Conservation (phyloP, 2,797 vertebrate species). For the Gallinago stenura region DNA sequence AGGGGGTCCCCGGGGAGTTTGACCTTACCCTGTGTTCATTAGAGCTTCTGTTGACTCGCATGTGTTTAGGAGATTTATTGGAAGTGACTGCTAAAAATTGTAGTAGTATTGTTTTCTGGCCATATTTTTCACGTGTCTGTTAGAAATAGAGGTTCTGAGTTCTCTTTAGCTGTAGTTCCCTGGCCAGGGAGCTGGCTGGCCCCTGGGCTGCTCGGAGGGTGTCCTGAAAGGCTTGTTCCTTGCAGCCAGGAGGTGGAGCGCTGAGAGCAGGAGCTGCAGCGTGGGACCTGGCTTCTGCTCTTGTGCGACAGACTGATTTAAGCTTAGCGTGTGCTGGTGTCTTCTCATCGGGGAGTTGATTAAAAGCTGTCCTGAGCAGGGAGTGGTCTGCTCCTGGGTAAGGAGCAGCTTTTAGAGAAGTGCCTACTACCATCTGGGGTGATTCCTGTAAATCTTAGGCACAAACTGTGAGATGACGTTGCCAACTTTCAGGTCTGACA, state of each 20-base stretch:
- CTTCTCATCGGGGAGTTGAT: rapidly evolving
- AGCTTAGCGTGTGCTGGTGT: not conserved
- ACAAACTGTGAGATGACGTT: not conserved
- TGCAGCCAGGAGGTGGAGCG: not conserved
- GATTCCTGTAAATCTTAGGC: not conserved
- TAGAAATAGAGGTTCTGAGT: not conserved
- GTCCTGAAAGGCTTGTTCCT: not conserved
- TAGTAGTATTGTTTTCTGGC: not conserved
- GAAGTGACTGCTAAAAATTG: not conserved
- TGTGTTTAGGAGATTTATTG: not conserved
- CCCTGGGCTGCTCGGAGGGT: rapidly evolving
- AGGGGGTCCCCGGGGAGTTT: not conserved
- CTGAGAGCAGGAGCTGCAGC: not conserved
- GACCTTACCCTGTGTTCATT: not conserved
- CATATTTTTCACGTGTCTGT: not conserved
- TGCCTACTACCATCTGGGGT: rapidly evolving
- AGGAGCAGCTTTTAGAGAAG: not conserved
- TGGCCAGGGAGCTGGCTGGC: not conserved
- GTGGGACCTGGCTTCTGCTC: not conserved
- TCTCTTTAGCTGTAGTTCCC: not conserved
- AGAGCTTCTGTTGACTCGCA: not conserved
- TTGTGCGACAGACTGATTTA: rapidly evolving
- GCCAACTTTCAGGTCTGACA: not conserved
- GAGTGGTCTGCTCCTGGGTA: not conserved
- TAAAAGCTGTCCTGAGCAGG: not conserved